phyloP scores from a whole-genome alignment of 2,113 vertebrate genomes.

The Smithornis capensis region DNA sequence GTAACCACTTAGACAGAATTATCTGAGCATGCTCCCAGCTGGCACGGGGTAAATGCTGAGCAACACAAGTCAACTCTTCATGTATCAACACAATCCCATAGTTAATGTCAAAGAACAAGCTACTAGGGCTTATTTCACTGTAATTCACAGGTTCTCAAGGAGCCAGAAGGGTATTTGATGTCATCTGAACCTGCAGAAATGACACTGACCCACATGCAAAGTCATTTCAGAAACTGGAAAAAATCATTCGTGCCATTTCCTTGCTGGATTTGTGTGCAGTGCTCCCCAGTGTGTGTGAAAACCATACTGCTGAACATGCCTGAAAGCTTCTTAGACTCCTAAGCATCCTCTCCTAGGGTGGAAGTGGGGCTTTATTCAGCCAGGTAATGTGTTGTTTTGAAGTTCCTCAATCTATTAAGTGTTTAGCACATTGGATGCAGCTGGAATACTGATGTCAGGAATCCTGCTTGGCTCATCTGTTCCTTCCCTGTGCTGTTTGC shows the following conservation, averaged over 20 bases:
- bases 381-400: not conserved
- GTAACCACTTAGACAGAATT: slow-evolving; percentile 30
- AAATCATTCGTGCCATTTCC: not conserved
- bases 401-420: not conserved
- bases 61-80: not conserved
- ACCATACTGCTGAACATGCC: not conserved
- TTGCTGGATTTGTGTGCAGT: not conserved
- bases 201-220: not conserved
- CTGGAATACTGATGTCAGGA: not conserved
- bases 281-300: not conserved
- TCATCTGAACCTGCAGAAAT: not conserved
- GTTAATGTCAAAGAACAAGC: not conserved
- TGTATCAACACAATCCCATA: not conserved
- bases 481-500: not conserved
- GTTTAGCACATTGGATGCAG: not conserved
- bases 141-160: not conserved
- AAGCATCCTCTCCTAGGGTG: not conserved
- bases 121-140: not conserved
- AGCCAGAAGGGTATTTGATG: not conserved
- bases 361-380: not conserved
- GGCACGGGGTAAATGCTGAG: not conserved
- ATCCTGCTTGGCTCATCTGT: not conserved
- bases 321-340: not conserved
- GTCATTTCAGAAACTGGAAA: not conserved
- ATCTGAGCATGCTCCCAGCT: not conserved